Percentiles rank a stretch among this genome's conserved stretches.
These are phyloP conservation scores for Brachycybe producta DNA, from an alignment of 2,888 invertebrate genomes.

Conservation along the genomic window DNA sequence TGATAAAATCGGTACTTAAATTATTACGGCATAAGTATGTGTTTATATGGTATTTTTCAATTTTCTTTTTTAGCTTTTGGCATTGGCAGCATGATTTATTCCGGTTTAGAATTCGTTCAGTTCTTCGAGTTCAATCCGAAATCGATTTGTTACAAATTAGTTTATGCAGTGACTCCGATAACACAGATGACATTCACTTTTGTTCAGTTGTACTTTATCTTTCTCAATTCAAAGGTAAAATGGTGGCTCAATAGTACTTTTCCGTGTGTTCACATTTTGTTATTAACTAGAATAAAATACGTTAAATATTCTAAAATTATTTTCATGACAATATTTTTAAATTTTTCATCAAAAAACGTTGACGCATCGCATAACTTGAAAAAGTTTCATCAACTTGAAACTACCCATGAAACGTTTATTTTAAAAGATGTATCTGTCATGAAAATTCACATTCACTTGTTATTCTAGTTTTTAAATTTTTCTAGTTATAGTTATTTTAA, in stretches of 20 bases:
- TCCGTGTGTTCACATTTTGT: too few species aligned
- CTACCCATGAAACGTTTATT: not conserved
- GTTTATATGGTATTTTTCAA: not conserved
- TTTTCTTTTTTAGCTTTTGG: conserved; percentile 30
- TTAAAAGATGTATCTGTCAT: too few species aligned
- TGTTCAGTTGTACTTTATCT: conserved; percentile 36
- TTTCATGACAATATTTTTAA: not conserved
- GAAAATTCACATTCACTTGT: too few species aligned
- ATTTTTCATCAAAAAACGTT: not conserved
- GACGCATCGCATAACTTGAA: too few species aligned
- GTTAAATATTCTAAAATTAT: conserved; percentile 1
- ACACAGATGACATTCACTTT: conserved; percentile 34
- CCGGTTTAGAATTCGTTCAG: conserved; percentile 33
- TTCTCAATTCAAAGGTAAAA: conserved; percentile 35
- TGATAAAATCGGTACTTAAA: not conserved
- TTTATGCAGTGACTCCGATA: conserved; percentile 29
- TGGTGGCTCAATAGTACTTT: too few species aligned
- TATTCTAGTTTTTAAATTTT: too few species aligned
- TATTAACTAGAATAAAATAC: too few species aligned
- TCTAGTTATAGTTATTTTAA: too few species aligned
- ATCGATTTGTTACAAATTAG: conserved; percentile 27
- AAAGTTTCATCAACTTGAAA: not conserved
- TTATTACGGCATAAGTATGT: not conserved
- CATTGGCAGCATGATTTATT: conserved; percentile 35
- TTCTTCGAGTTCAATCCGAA: conserved; percentile 32